These are phyloP conservation scores for Gymnocephalus cernua DNA, from an alignment of 2,113 vertebrate genomes.

Conservation along the genomic window DNA sequence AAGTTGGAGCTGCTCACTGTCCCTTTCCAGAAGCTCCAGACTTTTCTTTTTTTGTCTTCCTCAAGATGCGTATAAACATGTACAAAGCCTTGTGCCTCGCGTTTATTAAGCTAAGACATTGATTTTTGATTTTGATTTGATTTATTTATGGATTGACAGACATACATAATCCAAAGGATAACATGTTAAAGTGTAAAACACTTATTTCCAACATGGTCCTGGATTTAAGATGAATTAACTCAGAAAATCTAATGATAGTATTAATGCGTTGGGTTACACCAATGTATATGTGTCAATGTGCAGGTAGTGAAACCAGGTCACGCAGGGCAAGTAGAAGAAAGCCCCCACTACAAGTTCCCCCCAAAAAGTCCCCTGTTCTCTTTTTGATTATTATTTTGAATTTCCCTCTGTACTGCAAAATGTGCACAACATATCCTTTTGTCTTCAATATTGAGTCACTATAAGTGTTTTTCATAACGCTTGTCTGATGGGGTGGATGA, in stretches of 20 bases:
- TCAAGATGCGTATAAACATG: background rate
- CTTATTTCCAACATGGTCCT: too few species aligned
- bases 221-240: background rate
- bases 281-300: background rate
- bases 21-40: background rate
- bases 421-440: background rate
- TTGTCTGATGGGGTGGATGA: background rate
- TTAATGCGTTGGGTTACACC: background rate
- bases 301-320: background rate
- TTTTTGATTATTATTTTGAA: background rate
- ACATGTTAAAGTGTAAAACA: too few species aligned
- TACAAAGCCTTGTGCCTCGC: background rate
- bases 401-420: constrained; percentile 4
- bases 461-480: background rate
- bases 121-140: too few species aligned
- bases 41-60: background rate
- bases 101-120: background rate
- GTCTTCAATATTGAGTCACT: background rate
- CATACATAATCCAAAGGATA: too few species aligned
- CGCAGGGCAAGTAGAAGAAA: background rate
- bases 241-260: background rate
- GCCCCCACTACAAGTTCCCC: background rate
- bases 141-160: too few species aligned
- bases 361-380: background rate
- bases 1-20: background rate